A percentile compares a stretch with the other conserved stretches of the same genome.
Evolutionary conservation across 2,797 vertebrate species (phyloP).

Genomic region (Bovichtus diacanthus): DNA sequence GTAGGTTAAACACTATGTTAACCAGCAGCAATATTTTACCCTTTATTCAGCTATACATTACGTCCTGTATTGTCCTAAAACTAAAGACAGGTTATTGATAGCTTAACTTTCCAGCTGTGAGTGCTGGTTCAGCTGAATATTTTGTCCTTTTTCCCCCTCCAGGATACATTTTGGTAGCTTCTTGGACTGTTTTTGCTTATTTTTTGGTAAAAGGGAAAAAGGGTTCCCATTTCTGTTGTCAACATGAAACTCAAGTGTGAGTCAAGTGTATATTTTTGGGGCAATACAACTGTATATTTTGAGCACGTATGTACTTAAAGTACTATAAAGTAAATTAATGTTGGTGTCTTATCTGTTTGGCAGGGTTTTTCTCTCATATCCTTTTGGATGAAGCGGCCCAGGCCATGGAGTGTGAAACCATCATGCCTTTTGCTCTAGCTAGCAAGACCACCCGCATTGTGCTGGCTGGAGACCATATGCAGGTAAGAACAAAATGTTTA

Average conservation of each 20-base stretch:
- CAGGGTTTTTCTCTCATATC: conserved; percentile 97
- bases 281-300: neutral
- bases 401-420: conserved; percentile 99
- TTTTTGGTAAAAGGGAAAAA: neutral
- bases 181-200: neutral
- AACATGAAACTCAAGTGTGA: neutral
- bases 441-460: conserved; percentile 94
- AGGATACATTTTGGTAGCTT: neutral
- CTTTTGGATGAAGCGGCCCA: conserved; percentile 98
- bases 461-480: conserved; percentile 99
- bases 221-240: neutral
- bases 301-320: neutral
- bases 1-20: neutral
- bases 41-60: neutral
- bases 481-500: conserved; percentile 82
- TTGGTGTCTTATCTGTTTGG: conserved; percentile 23
- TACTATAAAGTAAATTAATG: neutral
- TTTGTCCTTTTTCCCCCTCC: too few relatives aligned
- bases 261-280: neutral
- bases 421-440: conserved; percentile 98
- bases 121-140: neutral
- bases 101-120: neutral
- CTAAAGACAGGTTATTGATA: neutral
- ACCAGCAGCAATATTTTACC: neutral
- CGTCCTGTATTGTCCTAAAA: neutral